phyloP scores from a whole-genome alignment of 1,140 invertebrate genomes.

The Papilio machaon region DNA sequence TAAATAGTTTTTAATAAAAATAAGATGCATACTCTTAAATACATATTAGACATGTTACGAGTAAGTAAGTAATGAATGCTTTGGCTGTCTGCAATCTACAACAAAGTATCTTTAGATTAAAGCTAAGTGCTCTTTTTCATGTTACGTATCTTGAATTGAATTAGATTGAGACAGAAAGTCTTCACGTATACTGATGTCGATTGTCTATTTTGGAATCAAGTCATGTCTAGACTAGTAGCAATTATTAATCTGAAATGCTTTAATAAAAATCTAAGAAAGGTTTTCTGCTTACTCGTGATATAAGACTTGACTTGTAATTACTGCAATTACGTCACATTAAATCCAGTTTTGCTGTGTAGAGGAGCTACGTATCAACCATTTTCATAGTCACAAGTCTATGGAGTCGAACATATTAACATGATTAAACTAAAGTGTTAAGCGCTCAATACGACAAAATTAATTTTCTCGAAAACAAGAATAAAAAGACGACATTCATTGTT shows the following conservation, averaged over 20 bases:
- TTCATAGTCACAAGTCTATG: not conserved
- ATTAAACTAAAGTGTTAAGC: no score
- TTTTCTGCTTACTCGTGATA: not conserved
- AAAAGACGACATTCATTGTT: no score
- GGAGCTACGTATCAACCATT: not conserved
- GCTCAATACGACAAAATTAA: no score
- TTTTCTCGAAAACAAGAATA: no score
- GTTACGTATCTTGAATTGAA: not conserved
- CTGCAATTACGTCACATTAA: not conserved
- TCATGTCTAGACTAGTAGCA: not conserved
- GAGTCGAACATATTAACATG: no score
- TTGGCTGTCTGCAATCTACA: no score
- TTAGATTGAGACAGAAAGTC: slow-evolving; percentile 16
- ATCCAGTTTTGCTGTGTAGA: not conserved
- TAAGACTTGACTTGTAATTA: not conserved
- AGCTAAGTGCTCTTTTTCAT: not conserved
- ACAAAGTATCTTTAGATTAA: not conserved
- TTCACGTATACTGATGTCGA: not conserved
- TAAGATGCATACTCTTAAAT: not conserved
- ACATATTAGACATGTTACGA: no score
- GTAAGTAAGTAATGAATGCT: no score
- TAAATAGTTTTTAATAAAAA: no score
- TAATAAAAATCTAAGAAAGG: slow-evolving; percentile 1
- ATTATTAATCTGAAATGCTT: not conserved
- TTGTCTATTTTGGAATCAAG: not conserved